A percentile compares a stretch with the other conserved stretches of the same genome.
phyloP scores from a whole-genome alignment of 1,140 invertebrate species.

The Chrysopa pallens region DNA sequence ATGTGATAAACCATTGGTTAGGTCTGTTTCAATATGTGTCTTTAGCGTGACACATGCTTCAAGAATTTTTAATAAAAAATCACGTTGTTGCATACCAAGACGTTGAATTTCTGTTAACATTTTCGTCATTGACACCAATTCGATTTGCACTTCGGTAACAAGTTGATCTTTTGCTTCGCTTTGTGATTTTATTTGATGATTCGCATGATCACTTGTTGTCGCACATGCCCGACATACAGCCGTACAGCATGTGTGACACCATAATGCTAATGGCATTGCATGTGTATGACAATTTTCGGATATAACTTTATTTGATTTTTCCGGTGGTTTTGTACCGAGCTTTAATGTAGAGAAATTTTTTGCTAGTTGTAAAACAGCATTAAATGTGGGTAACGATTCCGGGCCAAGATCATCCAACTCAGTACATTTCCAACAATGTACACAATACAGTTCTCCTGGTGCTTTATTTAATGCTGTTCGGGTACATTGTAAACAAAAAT shows the following conservation, averaged over 20 bases:
- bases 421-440: conserved; percentile 47
- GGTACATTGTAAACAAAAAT: conserved; percentile 55
- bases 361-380: conserved; percentile 38
- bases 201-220: conserved; percentile 37
- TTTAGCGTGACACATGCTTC: conserved; percentile 53
- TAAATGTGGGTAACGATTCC: conserved; percentile 44
- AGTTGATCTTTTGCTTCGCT: conserved; percentile 46
- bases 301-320: conserved; percentile 19
- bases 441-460: conserved; percentile 38
- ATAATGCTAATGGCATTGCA: conserved; percentile 48
- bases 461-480: conserved; percentile 40
- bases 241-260: conserved; percentile 48
- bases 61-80: conserved; percentile 50
- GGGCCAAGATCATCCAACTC: conserved; percentile 37
- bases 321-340: conserved; percentile 23
- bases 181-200: conserved; percentile 45
- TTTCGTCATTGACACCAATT: conserved; percentile 27
- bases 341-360: conserved; percentile 37
- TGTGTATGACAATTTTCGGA: conserved; percentile 50
- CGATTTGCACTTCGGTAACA: conserved; percentile 37
- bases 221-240: conserved; percentile 48
- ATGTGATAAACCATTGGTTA: conserved; percentile 43
- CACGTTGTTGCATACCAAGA: conserved; percentile 43
- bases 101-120: conserved; percentile 40
- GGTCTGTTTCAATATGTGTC: conserved; percentile 48